phyloP scores from a whole-genome alignment of 2,113 vertebrate species.

The Trematocara variabile region DNA sequence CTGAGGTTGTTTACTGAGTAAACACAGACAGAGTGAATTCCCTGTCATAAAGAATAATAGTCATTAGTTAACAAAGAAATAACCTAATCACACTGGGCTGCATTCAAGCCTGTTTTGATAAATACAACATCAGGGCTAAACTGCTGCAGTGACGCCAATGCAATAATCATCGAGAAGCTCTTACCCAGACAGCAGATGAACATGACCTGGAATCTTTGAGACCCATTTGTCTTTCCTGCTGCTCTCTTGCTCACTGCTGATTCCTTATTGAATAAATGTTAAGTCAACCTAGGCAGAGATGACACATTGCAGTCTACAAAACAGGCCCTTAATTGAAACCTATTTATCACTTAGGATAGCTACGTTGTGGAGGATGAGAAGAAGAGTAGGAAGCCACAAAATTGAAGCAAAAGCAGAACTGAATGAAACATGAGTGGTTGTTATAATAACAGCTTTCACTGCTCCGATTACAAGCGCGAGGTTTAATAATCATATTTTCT shows the following conservation, averaged over 20 bases:
- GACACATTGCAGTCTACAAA: constrained; percentile 65
- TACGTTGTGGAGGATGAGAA: background rate
- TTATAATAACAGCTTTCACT: background rate
- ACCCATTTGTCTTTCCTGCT: constrained; percentile 52
- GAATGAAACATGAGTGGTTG: background rate
- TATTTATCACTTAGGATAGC: constrained; percentile 61
- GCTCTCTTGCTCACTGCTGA: constrained; percentile 41
- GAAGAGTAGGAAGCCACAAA: background rate
- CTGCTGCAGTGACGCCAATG: constrained; percentile 4
- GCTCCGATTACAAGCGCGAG: background rate
- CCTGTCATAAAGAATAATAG: constrained; percentile 54
- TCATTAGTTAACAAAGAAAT: constrained; percentile 59
- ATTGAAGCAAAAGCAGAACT: background rate
- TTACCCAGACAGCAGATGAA: constrained; percentile 45
- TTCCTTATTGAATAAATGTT: constrained; percentile 69
- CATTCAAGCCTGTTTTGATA: constrained; percentile 57
- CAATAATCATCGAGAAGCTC: constrained; percentile 40
- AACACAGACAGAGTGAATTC: constrained; percentile 28
- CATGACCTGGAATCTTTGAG: constrained; percentile 54
- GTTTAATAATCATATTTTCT: background rate
- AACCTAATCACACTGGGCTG: constrained; percentile 56
- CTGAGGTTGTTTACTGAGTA: constrained; percentile 42
- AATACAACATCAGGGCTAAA: constrained; percentile 35
- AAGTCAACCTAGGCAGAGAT: constrained; percentile 48
- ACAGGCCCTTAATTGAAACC: constrained; percentile 60